phyloP scores from a whole-genome alignment of 2,888 invertebrate species.

The Teleogryllus oceanicus region DNA sequence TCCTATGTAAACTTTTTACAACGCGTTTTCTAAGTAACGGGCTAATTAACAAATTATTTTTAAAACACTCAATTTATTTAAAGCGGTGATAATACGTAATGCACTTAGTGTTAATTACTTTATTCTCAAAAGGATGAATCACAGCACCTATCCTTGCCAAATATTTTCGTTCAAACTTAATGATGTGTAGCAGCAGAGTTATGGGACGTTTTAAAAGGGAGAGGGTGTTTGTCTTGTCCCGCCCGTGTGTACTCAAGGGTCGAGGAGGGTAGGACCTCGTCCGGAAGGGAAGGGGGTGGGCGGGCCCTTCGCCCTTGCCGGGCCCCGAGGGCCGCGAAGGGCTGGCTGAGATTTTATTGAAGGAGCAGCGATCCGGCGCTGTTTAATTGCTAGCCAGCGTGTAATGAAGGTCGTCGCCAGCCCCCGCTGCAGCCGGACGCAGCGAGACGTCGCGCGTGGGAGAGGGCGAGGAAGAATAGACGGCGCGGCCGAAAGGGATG shows the following conservation, averaged over 20 bases:
- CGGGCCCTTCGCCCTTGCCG: background rate
- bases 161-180: conserved; percentile 10
- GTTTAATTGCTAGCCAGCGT: conserved; percentile 6
- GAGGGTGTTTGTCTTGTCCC: conserved; percentile 18
- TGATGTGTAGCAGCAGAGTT: conserved; percentile 18
- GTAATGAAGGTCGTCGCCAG: background rate
- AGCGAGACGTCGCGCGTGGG: background rate
- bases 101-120: conserved; percentile 18
- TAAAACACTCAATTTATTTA: conserved; percentile 11
- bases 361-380: conserved; percentile 7
- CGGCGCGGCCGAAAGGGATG: too few relatives aligned
- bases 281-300: conserved; percentile 3
- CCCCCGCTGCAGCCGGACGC: background rate
- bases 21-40: conserved; percentile 6
- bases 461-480: background rate
- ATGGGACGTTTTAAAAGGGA: conserved; percentile 18
- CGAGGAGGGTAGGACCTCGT: background rate
- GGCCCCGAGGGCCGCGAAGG: background rate
- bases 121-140: conserved; percentile 18
- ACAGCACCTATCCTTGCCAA: conserved; percentile 18
- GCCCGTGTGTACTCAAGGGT: conserved; percentile 4
- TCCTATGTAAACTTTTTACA: conserved; percentile 5
- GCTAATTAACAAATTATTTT: conserved; percentile 10
- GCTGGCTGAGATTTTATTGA: conserved; percentile 10
- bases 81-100: conserved; percentile 9